Percentiles rank a stretch among this genome's conserved stretches.
These are phyloP conservation scores for Oncopodura yosiiana DNA, from an alignment of 1,140 invertebrate species.

Conservation along the genomic window DNA sequence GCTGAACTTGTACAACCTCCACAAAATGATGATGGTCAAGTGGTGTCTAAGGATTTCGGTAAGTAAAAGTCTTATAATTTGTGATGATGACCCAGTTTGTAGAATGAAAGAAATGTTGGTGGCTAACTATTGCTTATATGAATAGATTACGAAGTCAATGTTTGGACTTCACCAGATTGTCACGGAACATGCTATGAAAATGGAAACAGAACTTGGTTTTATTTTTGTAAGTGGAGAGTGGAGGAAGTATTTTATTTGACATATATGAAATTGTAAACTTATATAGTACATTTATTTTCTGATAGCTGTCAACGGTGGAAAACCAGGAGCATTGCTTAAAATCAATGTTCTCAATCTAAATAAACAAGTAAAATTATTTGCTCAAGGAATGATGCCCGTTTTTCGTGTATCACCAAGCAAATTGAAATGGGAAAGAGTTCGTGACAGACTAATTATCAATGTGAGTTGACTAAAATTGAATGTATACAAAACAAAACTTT, in stretches of 20 bases:
- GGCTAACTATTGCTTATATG: slow-evolving; percentile 23
- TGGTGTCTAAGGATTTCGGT: not conserved
- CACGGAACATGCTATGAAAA: slow-evolving; percentile 79
- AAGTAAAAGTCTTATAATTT: slow-evolving; percentile 38
- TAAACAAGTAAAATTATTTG: slow-evolving; percentile 72
- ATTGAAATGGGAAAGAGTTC: slow-evolving; percentile 67
- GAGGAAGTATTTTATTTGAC: not conserved
- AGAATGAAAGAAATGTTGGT: slow-evolving; percentile 1
- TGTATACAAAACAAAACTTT: not conserved
- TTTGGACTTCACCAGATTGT: slow-evolving; percentile 85
- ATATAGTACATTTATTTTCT: not conserved
- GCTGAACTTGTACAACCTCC: slow-evolving; percentile 49
- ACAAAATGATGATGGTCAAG: not conserved
- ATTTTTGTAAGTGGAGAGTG: slow-evolving; percentile 54
- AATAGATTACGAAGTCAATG: slow-evolving; percentile 68
- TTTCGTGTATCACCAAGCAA: slow-evolving; percentile 57
- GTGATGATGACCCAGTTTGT: slow-evolving; percentile 34
- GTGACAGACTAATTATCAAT: slow-evolving; percentile 54
- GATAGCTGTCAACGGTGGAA: slow-evolving; percentile 44
- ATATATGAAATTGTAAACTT: not conserved
- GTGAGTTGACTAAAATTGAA: slow-evolving; percentile 39
- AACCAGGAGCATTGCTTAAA: slow-evolving; percentile 51
- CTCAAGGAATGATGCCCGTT: slow-evolving; percentile 81
- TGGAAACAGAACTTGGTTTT: slow-evolving; percentile 85
- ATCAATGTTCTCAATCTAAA: slow-evolving; percentile 81